Evolutionary conservation across 2,113 vertebrate species (phyloP), one percentile per base, ranked within the genome.

Genomic region (Galbula dea): DNA sequence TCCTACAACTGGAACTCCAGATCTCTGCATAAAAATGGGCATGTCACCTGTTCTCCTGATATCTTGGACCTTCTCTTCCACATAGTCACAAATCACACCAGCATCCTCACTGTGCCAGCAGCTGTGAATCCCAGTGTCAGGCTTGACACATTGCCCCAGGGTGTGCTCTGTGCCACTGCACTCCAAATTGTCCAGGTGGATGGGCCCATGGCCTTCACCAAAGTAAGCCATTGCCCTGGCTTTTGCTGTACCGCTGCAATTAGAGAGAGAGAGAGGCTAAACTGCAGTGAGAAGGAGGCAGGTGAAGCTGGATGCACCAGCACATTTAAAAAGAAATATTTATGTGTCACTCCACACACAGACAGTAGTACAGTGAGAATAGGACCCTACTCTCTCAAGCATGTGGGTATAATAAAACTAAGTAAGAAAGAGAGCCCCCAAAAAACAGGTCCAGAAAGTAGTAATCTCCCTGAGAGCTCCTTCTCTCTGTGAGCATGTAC

Each of bases 171-270:
- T 97, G 61, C 99, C 99, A 4, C 97, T 98, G 97, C 99, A 99
- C 90, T 98, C 98, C 79, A 99, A n/a, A 15, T 97, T 97, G 94
- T 98, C 96, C 93, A 99, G 96, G 94, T 99, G 98, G 88, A 98
- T 97, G 43, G 98, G 98, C 15, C 98, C 98, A 9, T 97, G 98
- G 8, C 98, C 98, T 95, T 98, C 98, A 0, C 98, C 98, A 76
- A 98, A 98, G 80, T 98, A 98, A 51, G 97, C 96, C 74, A 97
- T 97, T n/a, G 97, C 97, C 17, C 96, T 96, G 3, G 98, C 98
- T 91, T 98, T 98, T 73, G 98, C 98, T 68, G 90, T 92, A 15
- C 98, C 98, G 18, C 98, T 99, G 97, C 67, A 96, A 94, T 55
- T 39, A 86, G 34, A 95, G 55, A 92, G 89, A 92, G 89, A 88